Percentiles rank a stretch among this genome's conserved stretches.
phyloP scores from a whole-genome alignment of 2,797 vertebrate genomes.

The Sebastes ruberrimus region DNA sequence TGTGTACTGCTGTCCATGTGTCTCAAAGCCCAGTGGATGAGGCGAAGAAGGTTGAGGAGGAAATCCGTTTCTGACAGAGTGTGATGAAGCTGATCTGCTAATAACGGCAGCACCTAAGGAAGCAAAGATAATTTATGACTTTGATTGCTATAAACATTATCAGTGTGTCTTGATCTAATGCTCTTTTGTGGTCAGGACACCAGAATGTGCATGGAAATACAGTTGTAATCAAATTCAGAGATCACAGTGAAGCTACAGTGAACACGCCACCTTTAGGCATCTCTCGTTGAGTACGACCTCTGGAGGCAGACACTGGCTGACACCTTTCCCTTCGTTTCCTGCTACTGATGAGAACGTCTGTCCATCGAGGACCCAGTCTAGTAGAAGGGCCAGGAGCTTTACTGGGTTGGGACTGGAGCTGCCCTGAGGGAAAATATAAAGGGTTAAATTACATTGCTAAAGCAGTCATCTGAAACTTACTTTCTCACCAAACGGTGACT shows the following conservation, averaged over 20 bases:
- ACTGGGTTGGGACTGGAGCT: constrained; percentile 66
- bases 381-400: constrained; percentile 84
- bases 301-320: constrained; percentile 49
- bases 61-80: constrained; percentile 78
- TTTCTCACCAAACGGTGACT: background rate
- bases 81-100: constrained; percentile 87
- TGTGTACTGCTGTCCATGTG: constrained; percentile 82
- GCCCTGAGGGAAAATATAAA: constrained; percentile 62
- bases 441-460: background rate
- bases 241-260: background rate
- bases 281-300: constrained; percentile 78
- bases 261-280: constrained; percentile 84
- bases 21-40: constrained; percentile 86
- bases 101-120: constrained; percentile 85
- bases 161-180: background rate
- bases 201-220: background rate
- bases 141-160: background rate
- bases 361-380: constrained; percentile 89
- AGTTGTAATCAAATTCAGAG: background rate
- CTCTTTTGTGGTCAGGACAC: background rate
- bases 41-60: constrained; percentile 83
- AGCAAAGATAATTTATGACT: background rate
- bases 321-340: constrained; percentile 48
- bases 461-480: background rate
- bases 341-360: constrained; percentile 67